phyloP scores from a whole-genome alignment of 2,113 vertebrate species.

The Eulemur macaco region DNA sequence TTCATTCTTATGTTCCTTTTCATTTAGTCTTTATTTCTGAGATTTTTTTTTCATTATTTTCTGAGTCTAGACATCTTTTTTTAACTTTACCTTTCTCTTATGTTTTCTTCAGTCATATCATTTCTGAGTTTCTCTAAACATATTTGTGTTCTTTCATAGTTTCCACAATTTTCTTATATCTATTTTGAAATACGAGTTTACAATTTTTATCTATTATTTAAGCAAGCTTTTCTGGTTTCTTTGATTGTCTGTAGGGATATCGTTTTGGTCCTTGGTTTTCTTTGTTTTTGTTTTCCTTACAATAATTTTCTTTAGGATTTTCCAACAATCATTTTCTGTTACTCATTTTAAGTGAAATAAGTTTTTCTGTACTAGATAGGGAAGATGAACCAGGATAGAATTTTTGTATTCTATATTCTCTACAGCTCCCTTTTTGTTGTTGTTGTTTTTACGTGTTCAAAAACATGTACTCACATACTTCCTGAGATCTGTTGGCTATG shows the following conservation, averaged over 20 bases:
- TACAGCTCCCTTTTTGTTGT: background rate
- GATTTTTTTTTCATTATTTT: slow-evolving; percentile 28
- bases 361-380: background rate
- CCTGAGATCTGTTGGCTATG: background rate
- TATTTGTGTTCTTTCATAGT: background rate
- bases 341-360: background rate
- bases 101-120: background rate
- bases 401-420: background rate
- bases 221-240: background rate
- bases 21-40: background rate
- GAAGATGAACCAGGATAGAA: background rate
- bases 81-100: background rate
- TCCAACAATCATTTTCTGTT: background rate
- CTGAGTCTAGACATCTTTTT: background rate
- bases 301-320: background rate
- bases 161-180: background rate
- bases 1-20: background rate
- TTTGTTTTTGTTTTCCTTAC: background rate
- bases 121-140: background rate
- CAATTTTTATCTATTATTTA: background rate
- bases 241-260: background rate
- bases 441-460: background rate
- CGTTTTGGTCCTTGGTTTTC: background rate
- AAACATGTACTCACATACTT: background rate
- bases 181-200: background rate